Evolutionary conservation across 2,113 vertebrate genomes (phyloP).

Genomic region (Thalassoma bifasciatum): DNA sequence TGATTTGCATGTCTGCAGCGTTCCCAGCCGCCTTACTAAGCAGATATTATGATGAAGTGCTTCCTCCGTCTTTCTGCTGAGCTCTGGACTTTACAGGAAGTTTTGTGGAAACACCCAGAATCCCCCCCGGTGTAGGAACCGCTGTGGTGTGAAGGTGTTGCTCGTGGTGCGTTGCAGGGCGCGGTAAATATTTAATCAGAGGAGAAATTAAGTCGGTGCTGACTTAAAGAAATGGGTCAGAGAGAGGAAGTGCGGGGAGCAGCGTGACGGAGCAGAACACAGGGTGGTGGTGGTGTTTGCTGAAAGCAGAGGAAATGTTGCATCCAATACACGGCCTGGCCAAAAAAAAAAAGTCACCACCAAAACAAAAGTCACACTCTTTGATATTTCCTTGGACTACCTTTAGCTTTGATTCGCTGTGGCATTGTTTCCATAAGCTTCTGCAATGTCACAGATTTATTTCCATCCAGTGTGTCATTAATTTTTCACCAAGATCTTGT

Average conservation of each 20-base stretch:
- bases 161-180: conserved; percentile 21
- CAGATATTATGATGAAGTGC: conserved; percentile 73
- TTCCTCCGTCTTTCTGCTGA: conserved; percentile 58
- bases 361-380: too few relatives aligned
- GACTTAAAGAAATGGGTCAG: conserved; percentile 51
- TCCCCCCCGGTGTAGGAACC: conserved; percentile 8
- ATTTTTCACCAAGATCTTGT: too few relatives aligned
- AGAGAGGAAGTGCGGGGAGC: conserved; percentile 5
- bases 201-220: conserved; percentile 46
- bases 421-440: too few relatives aligned
- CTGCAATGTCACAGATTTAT: too few relatives aligned
- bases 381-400: too few relatives aligned
- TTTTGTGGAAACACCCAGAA: conserved; percentile 54
- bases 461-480: too few relatives aligned
- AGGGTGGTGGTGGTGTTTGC: neutral
- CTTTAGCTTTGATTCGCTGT: too few relatives aligned
- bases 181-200: conserved; percentile 69
- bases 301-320: conserved; percentile 8
- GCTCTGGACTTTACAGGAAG: conserved; percentile 50
- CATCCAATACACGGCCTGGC: too few relatives aligned
- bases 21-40: conserved; percentile 55
- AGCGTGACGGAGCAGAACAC: conserved; percentile 38
- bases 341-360: too few relatives aligned
- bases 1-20: conserved; percentile 53
- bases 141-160: conserved; percentile 24